Conservation (phyloP, 2,113 vertebrate genomes). For the Pluvianellus socialis region DNA sequence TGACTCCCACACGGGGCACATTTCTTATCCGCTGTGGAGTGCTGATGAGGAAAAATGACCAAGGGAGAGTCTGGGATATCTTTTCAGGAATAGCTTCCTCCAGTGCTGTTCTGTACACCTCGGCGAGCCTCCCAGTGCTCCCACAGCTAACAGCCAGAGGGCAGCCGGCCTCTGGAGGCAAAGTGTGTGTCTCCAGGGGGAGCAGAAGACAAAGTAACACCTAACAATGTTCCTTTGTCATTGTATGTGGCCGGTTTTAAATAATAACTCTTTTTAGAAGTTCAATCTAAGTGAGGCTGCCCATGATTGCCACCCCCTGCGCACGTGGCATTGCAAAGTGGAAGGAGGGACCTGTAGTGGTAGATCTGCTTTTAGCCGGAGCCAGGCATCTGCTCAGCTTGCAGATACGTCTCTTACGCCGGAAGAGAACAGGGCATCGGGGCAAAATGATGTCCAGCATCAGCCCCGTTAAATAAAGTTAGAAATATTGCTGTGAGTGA, state of each 20-base stretch:
- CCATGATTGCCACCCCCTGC: accelerated
- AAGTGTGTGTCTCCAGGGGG: not conserved
- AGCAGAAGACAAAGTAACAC: not conserved
- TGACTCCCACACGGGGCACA: not conserved
- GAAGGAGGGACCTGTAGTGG: not conserved
- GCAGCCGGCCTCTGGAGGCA: not conserved
- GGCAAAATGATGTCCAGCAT: not conserved
- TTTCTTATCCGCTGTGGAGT: not conserved
- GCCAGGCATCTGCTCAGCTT: not conserved
- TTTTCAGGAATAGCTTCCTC: not conserved
- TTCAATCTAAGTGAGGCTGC: not conserved
- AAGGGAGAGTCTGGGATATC: not conserved
- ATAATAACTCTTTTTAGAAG: not conserved
- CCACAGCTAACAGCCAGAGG: not conserved
- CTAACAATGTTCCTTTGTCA: not conserved
- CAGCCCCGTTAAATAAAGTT: not conserved
- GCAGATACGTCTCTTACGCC: not conserved
- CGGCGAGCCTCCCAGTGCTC: not conserved
- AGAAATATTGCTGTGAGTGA: not conserved
- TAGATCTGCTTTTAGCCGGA: not conserved
- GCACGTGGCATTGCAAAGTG: accelerated
- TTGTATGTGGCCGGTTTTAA: not conserved
- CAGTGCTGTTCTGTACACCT: not conserved
- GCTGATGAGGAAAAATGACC: not conserved
- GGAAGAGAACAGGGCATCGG: not conserved